Conservation (phyloP, 2,113 vertebrate genomes). For the Rhea americana region DNA sequence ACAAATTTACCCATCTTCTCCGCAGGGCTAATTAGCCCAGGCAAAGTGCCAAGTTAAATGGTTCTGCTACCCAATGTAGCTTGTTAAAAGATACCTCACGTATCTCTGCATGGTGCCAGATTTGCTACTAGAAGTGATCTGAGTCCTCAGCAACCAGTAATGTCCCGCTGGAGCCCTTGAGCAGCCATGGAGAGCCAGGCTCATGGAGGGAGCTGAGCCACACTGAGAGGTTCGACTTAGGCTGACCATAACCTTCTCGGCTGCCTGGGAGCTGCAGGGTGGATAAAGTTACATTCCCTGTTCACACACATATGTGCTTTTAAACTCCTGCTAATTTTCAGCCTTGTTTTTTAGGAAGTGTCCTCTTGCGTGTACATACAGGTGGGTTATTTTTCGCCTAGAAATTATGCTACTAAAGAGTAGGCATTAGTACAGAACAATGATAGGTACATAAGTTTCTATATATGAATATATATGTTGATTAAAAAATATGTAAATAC, state of each 20-base stretch:
- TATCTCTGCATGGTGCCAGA: neutral
- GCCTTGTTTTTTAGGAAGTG: neutral
- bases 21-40: conserved; percentile 9
- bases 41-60: neutral
- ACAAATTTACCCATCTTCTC: neutral
- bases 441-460: neutral
- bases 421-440: neutral
- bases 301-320: fast-evolving
- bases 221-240: fast-evolving
- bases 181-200: neutral
- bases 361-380: neutral
- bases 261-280: fast-evolving
- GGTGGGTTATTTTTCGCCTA: neutral
- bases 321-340: neutral
- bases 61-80: neutral
- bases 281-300: neutral
- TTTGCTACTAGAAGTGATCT: neutral
- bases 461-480: neutral
- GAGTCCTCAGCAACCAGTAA: neutral
- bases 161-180: neutral
- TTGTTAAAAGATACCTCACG: neutral
- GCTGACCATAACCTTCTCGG: neutral
- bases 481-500: neutral
- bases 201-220: neutral
- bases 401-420: neutral